A percentile compares a stretch with the other conserved stretches of the same genome.
Conservation (phyloP, 2,888 invertebrate species). For the Morinoia aosen region DNA sequence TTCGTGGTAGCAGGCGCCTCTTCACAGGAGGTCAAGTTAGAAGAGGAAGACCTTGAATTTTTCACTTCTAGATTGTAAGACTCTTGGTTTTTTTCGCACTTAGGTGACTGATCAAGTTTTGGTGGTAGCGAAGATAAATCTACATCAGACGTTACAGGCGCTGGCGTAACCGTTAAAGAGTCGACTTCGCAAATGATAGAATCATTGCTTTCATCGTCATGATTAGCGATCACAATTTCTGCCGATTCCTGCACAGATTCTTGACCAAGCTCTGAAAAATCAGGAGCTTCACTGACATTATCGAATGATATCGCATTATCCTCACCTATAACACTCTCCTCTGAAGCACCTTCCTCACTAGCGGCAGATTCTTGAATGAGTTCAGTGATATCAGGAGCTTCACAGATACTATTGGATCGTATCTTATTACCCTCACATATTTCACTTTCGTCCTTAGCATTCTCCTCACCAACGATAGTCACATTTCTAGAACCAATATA, state of each 20-base stretch:
- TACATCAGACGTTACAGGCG: not conserved
- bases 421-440: not conserved
- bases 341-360: not conserved
- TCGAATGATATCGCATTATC: not conserved
- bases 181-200: not conserved
- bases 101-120: not conserved
- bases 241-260: not conserved
- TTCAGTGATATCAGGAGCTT: not conserved
- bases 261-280: not conserved
- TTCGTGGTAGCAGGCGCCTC: not conserved
- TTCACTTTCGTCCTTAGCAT: not conserved
- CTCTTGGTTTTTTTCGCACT: not conserved
- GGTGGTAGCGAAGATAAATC: not conserved
- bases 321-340: too few species aligned
- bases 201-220: not conserved
- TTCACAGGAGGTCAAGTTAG: not conserved
- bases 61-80: not conserved
- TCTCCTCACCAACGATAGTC: not conserved
- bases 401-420: not conserved
- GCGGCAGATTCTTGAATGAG: not conserved
- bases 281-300: not conserved
- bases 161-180: not conserved
- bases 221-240: not conserved
- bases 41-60: not conserved
- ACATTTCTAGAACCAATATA: not conserved